Percentiles rank a stretch among this genome's conserved stretches.
Conservation (phyloP, 2,888 invertebrate species). For the Pilophorus perplexus region DNA sequence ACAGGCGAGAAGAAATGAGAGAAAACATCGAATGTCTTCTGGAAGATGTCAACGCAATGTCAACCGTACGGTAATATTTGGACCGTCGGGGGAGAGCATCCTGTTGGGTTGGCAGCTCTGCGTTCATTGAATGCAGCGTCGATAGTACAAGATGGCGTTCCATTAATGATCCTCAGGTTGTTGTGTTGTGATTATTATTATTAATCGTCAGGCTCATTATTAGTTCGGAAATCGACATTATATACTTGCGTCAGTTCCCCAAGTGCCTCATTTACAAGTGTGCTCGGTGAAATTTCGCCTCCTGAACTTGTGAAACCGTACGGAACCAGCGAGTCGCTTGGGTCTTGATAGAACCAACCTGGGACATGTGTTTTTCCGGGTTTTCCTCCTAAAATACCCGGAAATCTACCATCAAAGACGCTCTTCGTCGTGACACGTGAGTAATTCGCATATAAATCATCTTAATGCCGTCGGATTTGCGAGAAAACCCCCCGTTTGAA, state of each 20-base stretch:
- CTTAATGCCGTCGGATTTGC: background rate
- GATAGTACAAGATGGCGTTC: conserved; percentile 27
- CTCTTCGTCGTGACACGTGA: background rate
- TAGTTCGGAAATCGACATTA: too few species aligned
- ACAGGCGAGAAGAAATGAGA: background rate
- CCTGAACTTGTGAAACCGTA: background rate
- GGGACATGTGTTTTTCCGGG: conserved; percentile 6
- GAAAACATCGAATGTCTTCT: too few species aligned
- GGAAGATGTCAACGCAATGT: too few species aligned
- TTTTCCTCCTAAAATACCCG: conserved; percentile 9
- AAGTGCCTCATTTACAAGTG: too few species aligned
- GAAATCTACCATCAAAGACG: too few species aligned
- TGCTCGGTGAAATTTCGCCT: too few species aligned
- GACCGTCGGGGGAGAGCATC: background rate
- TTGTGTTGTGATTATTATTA: conserved; percentile 27
- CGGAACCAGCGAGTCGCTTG: conserved; percentile 1
- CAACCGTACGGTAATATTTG: conserved; percentile 9
- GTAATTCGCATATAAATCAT: background rate
- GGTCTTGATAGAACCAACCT: background rate
- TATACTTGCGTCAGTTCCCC: too few species aligned
- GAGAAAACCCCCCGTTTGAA: background rate
- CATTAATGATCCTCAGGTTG: conserved; percentile 18
- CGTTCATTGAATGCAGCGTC: conserved; percentile 30
- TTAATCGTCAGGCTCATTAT: too few species aligned
- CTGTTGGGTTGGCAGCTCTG: conserved; percentile 13